A percentile compares a stretch with the other conserved stretches of the same genome.
Evolutionary conservation across 2,113 vertebrate genomes (phyloP).

Genomic region (Pantherophis guttatus): DNA sequence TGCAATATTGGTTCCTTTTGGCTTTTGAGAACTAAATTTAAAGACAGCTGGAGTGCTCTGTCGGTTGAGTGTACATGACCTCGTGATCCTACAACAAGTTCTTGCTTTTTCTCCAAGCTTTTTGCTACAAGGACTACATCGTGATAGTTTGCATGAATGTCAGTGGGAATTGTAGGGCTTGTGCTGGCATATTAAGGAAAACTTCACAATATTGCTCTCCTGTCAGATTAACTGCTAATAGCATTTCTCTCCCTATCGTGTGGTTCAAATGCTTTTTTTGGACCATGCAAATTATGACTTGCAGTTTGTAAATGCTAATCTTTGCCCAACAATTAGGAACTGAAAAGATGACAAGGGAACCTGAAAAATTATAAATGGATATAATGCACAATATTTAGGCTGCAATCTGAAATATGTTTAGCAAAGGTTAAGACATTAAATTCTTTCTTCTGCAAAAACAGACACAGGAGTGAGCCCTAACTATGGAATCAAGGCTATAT

Average conservation of each 20-base stretch:
- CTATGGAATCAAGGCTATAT: neutral
- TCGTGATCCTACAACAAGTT: neutral
- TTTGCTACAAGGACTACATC: neutral
- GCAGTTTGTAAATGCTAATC: neutral
- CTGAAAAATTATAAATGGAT: neutral
- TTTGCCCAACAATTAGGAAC: neutral
- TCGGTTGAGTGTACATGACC: neutral
- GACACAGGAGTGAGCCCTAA: neutral
- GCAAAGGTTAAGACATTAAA: neutral
- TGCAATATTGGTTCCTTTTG: no score
- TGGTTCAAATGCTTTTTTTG: neutral
- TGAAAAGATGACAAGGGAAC: neutral
- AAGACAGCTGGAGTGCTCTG: neutral
- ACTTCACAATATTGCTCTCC: neutral
- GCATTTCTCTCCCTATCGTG: neutral
- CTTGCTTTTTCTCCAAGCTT: neutral
- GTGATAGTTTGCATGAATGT: neutral
- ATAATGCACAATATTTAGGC: neutral
- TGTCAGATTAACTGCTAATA: neutral
- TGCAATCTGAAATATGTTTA: neutral
- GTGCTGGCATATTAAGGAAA: neutral
- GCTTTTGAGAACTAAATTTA: neutral
- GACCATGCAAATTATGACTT: neutral
- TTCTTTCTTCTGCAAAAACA: neutral
- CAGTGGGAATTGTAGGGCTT: neutral